phyloP scores from a whole-genome alignment of 2,888 invertebrate genomes.

The Anorthoa munda region DNA sequence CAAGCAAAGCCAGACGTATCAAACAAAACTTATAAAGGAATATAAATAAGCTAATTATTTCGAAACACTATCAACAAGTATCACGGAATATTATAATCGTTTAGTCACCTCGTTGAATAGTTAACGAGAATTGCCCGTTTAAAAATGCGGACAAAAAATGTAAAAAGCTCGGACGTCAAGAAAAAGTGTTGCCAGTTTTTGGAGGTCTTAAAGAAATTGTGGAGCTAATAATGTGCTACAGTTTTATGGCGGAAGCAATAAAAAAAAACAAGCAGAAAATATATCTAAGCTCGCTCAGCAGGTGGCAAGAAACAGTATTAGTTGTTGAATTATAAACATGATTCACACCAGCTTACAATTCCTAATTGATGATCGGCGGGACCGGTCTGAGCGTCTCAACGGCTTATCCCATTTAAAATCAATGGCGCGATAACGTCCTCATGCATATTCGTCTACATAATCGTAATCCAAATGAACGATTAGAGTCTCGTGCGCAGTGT shows the following conservation, averaged over 20 bases:
- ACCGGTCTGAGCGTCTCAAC: conserved; percentile 70
- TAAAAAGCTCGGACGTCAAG: conserved; percentile 28
- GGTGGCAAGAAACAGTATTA: conserved; percentile 56
- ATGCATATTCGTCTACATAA: conserved; percentile 86
- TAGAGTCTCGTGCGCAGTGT: conserved; percentile 81
- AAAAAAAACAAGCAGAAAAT: conserved; percentile 62
- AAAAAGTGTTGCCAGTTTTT: conserved; percentile 33
- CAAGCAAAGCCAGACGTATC: conserved; percentile 31
- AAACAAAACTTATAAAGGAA: conserved; percentile 38
- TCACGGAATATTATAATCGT: conserved; percentile 59
- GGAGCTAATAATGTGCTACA: conserved; percentile 55
- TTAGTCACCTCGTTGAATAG: conserved; percentile 57
- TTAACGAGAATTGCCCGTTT: conserved; percentile 37
- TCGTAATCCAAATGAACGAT: conserved; percentile 88
- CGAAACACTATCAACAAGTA: conserved; percentile 44
- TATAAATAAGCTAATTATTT: conserved; percentile 60
- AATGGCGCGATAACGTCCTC: conserved; percentile 85
- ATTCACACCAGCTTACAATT: conserved; percentile 62
- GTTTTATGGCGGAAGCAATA: conserved; percentile 57
- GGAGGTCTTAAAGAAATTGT: conserved; percentile 46
- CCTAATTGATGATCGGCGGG: conserved; percentile 65
- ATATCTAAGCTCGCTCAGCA: conserved; percentile 38
- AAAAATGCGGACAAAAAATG: conserved; percentile 35
- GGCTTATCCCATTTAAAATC: conserved; percentile 84
- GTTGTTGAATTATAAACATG: conserved; percentile 61